Evolutionary conservation across 2,113 vertebrate genomes (phyloP).

Genomic region (Nanorana parkeri): DNA sequence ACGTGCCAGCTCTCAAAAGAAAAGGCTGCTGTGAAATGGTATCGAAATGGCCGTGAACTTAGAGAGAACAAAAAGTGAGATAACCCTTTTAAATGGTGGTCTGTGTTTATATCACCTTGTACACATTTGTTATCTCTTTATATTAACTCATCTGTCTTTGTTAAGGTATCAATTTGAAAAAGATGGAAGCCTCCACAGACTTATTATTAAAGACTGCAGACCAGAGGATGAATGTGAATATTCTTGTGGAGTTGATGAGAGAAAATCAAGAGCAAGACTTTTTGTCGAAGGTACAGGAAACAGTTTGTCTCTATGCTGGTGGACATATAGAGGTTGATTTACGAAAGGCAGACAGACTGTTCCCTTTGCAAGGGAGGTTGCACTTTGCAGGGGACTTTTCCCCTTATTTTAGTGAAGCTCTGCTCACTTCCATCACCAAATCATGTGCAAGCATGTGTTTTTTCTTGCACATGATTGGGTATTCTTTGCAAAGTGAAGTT

Average conservation of each 20-base stretch:
- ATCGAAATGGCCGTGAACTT: slow-evolving; percentile 92
- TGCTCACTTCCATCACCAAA: too few species aligned
- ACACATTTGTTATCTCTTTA: background rate
- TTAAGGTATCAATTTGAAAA: slow-evolving; percentile 91
- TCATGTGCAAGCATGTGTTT: too few species aligned
- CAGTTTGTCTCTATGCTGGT: background rate
- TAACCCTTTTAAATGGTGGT: background rate
- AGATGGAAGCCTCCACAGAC: slow-evolving; percentile 85
- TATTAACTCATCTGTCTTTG: slow-evolving; percentile 36
- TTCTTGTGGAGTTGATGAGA: slow-evolving; percentile 93
- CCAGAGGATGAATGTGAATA: slow-evolving; percentile 97
- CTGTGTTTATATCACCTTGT: too few species aligned
- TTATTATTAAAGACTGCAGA: slow-evolving; percentile 90
- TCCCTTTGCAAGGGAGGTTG: too few species aligned
- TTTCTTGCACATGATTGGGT: too few species aligned
- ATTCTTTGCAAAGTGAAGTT: too few species aligned
- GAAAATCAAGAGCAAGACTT: slow-evolving; percentile 90
- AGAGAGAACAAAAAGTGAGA: slow-evolving; percentile 90
- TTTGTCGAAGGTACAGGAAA: slow-evolving; percentile 90
- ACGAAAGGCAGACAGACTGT: too few species aligned
- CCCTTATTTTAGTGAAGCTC: too few species aligned
- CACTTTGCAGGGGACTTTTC: too few species aligned
- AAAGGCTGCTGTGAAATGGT: slow-evolving; percentile 92
- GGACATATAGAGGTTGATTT: too few species aligned
- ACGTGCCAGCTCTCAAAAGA: slow-evolving; percentile 92